Base-by-base conservation (phyloP, 1,140 invertebrate genomes). In the Drosophila tropicalis region DNA sequence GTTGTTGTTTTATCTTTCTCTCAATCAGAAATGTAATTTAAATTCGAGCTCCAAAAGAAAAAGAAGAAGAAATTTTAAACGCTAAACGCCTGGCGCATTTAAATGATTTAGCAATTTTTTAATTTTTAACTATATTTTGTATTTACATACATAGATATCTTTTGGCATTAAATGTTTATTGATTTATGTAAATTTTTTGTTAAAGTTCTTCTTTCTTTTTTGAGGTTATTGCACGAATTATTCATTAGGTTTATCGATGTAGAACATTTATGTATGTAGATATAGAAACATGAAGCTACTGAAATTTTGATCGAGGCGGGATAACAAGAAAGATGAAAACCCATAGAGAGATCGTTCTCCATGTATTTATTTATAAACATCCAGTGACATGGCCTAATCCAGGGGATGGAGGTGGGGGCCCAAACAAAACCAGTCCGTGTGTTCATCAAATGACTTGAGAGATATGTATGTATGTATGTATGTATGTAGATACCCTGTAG, bases 101-200 rank as follows among this genome's bases (percentile, higher is more conserved):
- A 62, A 69, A 69, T 56, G 36, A 61, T 71, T 70, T 65, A 57
- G 39, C 67, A 70, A 34, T 55, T 61, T 60, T 58, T 29, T 25
- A 15, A 34, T 54, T 44, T 36, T n/a, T 1, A 29, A 6, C 5
- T 1, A 6, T 65, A 76, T 62, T 61, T 57, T 40, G n/a, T n/a
- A n/a, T n/a, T n/a, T n/a, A n/a, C n/a, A n/a, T 68, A 44, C 32
- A 36, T 36, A 36, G 7, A 36, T 12, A 36, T 54, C 57, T 54
- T 55, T 54, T 40, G 32, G 34, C 41, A 63, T 55, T 67, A 70
- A 71, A 79, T 77, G 79, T 83, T 87, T 86, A 87, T 87, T 74
- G 83, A 83, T 89, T 89, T 87, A 87, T 87, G 84, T 63, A 68
- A 83, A 87, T 89, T 47, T 17, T 89, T 47, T 17, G 6, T 47